These are phyloP conservation scores for Lathamus discolor DNA, from an alignment of 2,113 vertebrate species.

Conservation along the genomic window DNA sequence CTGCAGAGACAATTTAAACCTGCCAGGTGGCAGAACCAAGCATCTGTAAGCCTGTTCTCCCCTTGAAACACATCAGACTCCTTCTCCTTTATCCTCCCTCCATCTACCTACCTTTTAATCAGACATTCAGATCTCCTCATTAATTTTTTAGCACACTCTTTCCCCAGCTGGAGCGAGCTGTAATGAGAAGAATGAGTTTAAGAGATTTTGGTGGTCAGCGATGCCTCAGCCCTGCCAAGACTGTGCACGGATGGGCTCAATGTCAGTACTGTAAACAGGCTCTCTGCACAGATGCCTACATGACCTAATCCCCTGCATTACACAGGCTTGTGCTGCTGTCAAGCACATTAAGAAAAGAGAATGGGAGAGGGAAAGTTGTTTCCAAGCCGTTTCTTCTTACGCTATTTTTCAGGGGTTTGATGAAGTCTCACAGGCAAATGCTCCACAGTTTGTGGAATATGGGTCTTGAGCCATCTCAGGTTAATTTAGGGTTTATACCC, in stretches of 20 bases:
- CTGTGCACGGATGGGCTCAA: not conserved
- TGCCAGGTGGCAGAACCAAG: not conserved
- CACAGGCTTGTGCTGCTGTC: not conserved
- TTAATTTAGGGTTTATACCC: not conserved
- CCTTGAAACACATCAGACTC: not conserved
- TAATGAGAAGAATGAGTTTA: not conserved
- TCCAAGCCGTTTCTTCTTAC: fast-evolving
- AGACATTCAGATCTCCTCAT: not conserved
- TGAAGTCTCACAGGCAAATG: not conserved
- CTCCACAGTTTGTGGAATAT: not conserved
- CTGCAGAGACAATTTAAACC: not conserved
- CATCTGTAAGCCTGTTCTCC: not conserved
- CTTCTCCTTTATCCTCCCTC: not conserved
- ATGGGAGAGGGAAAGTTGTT: not conserved
- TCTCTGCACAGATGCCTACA: not conserved
- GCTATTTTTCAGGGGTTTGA: not conserved
- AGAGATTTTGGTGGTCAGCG: not conserved
- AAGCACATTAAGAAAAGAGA: not conserved
- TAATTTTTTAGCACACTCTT: not conserved
- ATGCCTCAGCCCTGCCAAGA: not conserved
- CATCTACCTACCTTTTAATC: not conserved
- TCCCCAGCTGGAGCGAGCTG: not conserved
- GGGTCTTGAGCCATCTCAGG: not conserved
- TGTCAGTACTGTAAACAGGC: not conserved
- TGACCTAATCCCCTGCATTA: not conserved